Evolutionary conservation across 2,888 invertebrate genomes (phyloP).

Genomic region (Erebia aethiops): DNA sequence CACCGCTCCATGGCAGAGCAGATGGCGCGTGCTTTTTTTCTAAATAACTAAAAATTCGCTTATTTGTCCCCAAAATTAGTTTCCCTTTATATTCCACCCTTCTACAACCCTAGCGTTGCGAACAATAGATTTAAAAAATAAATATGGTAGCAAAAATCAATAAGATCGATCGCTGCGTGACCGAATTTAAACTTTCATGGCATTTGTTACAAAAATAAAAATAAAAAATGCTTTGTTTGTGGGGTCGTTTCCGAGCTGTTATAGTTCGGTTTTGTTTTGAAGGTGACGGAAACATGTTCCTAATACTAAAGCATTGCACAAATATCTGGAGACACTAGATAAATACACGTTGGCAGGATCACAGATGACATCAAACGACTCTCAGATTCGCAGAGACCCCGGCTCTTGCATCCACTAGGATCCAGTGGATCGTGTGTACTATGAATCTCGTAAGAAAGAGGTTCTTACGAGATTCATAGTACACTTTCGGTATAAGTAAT

Average conservation of each 20-base stretch:
- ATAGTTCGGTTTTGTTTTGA: not conserved
- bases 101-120: conserved; percentile 51
- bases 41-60: conserved; percentile 28
- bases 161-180: conserved; percentile 29
- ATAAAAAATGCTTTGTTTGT: conserved; percentile 3
- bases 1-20: conserved; percentile 12
- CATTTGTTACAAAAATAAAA: conserved; percentile 5
- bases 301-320: not conserved
- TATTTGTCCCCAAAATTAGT: conserved; percentile 38
- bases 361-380: too few species aligned
- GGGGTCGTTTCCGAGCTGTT: not conserved
- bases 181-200: conserved; percentile 14
- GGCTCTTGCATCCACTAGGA: too few species aligned
- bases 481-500: too few species aligned
- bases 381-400: too few species aligned
- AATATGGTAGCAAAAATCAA: conserved; percentile 28
- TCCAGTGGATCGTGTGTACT: too few species aligned
- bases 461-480: too few species aligned
- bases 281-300: not conserved
- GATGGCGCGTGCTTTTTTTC: conserved; percentile 30
- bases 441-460: too few species aligned
- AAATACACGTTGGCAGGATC: too few species aligned
- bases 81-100: conserved; percentile 43
- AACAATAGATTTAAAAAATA: conserved; percentile 45
- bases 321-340: not conserved